Conservation (phyloP, 2,797 vertebrate species). For the Intellagama lesueurii region DNA sequence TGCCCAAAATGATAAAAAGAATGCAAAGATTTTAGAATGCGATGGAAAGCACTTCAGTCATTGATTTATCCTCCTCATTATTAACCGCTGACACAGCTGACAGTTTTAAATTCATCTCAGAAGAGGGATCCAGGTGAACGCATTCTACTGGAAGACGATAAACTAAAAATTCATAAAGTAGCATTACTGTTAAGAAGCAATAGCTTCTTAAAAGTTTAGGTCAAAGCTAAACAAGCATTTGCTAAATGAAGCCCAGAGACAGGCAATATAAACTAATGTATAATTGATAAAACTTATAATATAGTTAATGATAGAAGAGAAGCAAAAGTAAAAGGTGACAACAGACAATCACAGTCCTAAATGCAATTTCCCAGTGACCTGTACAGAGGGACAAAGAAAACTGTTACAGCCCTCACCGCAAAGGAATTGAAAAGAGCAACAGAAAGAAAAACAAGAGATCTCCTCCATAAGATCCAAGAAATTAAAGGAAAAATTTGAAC, state of each 20-base stretch:
- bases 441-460: too few relatives aligned
- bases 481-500: too few relatives aligned
- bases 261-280: slow-evolving; percentile 12
- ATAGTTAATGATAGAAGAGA: too few relatives aligned
- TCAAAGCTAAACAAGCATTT: neutral
- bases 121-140: neutral
- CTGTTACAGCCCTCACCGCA: too few relatives aligned
- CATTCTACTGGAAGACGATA: neutral
- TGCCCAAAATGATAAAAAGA: neutral
- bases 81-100: neutral
- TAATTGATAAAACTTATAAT: too few relatives aligned
- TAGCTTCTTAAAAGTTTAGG: accelerated
- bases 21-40: neutral
- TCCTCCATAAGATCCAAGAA: too few relatives aligned
- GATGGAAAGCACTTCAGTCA: neutral
- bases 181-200: slow-evolving; percentile 13
- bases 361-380: too few relatives aligned
- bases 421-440: too few relatives aligned
- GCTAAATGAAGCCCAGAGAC: neutral
- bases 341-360: too few relatives aligned
- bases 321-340: too few relatives aligned
- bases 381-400: too few relatives aligned
- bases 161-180: neutral
- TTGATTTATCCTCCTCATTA: neutral
- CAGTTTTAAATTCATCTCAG: neutral